A percentile compares a stretch with the other conserved stretches of the same genome.
Evolutionary conservation across 2,797 vertebrate species (phyloP).

Genomic region (Coccyzus lansbergi): DNA sequence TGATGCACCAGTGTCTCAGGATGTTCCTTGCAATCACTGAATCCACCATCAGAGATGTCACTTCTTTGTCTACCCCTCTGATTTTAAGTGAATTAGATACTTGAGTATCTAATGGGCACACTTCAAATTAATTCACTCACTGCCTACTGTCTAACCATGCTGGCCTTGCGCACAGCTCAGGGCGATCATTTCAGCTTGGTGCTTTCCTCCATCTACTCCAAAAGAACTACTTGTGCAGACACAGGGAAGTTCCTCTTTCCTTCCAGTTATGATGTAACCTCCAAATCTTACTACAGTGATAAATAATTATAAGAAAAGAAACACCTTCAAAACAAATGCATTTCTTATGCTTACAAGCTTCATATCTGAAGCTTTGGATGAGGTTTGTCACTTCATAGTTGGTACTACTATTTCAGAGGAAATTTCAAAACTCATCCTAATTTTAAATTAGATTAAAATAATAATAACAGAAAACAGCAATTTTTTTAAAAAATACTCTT

Average conservation of each 20-base stretch:
- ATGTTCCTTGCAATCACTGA: background rate
- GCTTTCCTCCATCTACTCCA: background rate
- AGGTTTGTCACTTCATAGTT: background rate
- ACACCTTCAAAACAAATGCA: background rate
- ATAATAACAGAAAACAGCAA: background rate
- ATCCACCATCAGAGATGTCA: background rate
- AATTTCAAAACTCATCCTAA: background rate
- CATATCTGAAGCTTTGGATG: background rate
- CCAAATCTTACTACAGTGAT: background rate
- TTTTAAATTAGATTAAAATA: background rate
- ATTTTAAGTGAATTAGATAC: background rate
- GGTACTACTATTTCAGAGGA: background rate
- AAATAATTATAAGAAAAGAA: background rate
- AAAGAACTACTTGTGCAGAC: background rate
- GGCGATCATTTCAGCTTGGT: background rate
- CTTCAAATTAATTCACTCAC: background rate
- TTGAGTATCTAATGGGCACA: background rate
- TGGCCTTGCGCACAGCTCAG: background rate
- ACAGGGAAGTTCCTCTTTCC: background rate
- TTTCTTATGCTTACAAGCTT: constrained; percentile 28
- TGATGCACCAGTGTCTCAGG: background rate
- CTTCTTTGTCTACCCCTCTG: background rate
- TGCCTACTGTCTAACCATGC: background rate
- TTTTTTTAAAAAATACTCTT: background rate
- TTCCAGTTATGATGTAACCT: background rate